Percentiles rank a stretch among this genome's conserved stretches.
phyloP scores from a whole-genome alignment of 2,797 vertebrate genomes.

The Adelosebastes latens region DNA sequence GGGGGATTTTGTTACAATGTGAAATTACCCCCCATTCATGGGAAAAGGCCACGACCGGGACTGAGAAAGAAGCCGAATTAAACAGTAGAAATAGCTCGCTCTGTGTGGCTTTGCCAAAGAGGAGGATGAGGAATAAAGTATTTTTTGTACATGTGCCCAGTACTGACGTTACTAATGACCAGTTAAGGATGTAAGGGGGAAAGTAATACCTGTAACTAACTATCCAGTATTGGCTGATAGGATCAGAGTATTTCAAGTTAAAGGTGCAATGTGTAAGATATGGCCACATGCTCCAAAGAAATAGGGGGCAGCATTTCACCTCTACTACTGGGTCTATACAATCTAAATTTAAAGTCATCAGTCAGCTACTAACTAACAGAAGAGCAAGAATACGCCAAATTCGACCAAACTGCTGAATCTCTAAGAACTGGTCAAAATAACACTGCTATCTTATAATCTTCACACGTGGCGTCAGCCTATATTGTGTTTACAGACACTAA shows the following conservation, averaged over 20 bases:
- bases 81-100: constrained; percentile 2
- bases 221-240: background rate
- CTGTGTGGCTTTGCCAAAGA: constrained; percentile 14
- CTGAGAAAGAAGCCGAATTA: constrained; percentile 15
- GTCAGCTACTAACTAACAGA: background rate
- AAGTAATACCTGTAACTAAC: constrained; percentile 8
- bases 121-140: background rate
- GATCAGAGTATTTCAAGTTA: background rate
- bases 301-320: background rate
- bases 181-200: constrained; percentile 34
- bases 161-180: constrained; percentile 29
- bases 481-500: background rate
- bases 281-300: background rate
- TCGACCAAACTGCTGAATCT: background rate
- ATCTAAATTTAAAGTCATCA: background rate
- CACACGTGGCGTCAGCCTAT: background rate
- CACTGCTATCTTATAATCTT: background rate
- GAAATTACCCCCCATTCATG: constrained; percentile 36
- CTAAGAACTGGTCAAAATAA: background rate
- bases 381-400: background rate
- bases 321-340: background rate
- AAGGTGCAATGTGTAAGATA: background rate
- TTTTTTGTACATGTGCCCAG: constrained; percentile 25
- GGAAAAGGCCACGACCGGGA: constrained; percentile 20
- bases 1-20: constrained; percentile 38